These are phyloP conservation scores for Conus ventricosus DNA, from an alignment of 1,140 invertebrate genomes.

Conservation along the genomic window DNA sequence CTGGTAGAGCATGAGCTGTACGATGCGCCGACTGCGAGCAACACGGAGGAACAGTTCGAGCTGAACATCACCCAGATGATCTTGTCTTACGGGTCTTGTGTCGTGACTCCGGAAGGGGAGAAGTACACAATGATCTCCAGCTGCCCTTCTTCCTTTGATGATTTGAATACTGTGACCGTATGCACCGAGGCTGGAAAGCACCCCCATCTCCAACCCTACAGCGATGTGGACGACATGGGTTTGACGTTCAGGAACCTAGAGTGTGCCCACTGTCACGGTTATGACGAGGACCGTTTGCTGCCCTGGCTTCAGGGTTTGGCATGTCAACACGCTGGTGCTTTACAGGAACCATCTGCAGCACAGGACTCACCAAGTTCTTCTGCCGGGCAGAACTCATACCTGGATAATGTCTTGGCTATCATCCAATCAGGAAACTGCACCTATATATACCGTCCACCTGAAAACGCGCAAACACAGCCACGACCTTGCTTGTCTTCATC, in stretches of 20 bases:
- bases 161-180: background rate
- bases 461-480: background rate
- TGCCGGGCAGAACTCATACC: background rate
- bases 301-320: slow-evolving; percentile 14
- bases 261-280: slow-evolving; percentile 32
- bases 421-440: slow-evolving; percentile 9
- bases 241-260: slow-evolving; percentile 19
- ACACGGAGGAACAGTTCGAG: background rate
- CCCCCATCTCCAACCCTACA: slow-evolving; percentile 21
- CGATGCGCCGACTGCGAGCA: background rate
- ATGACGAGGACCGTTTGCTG: background rate
- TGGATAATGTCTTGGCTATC: background rate
- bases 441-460: slow-evolving; percentile 23
- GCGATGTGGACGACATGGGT: background rate
- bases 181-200: slow-evolving; percentile 2
- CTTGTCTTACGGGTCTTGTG: slow-evolving; percentile 15
- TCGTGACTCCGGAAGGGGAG: slow-evolving; percentile 12
- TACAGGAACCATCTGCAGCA: background rate
- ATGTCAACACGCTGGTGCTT: background rate
- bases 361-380: background rate
- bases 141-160: background rate
- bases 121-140: background rate
- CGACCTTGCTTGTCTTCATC: slow-evolving; percentile 12
- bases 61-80: slow-evolving; percentile 3
- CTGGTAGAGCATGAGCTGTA: slow-evolving; percentile 21